These are phyloP conservation scores for Caenorhabditis latens DNA, from an alignment of 1,140 invertebrate species.

Conservation along the genomic window DNA sequence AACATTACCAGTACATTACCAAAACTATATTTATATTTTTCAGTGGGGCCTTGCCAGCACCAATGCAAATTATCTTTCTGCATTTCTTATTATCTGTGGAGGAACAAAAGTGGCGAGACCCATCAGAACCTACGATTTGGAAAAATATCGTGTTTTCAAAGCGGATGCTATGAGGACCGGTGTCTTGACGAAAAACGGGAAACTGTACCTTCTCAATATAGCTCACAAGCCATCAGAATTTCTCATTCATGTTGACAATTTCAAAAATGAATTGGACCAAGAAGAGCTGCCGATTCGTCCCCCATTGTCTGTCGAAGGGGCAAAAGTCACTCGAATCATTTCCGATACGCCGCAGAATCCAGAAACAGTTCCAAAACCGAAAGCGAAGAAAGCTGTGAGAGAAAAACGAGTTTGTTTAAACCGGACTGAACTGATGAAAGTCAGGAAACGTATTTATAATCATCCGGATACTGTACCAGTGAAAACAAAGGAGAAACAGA, in stretches of 20 bases:
- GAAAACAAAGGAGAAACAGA: neutral
- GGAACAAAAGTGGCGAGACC: neutral
- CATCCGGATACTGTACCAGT: neutral
- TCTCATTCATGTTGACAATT: neutral
- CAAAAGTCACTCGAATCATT: neutral
- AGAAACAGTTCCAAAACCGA: neutral
- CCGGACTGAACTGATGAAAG: neutral
- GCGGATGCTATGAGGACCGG: neutral
- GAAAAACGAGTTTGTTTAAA: neutral
- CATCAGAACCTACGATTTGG: neutral
- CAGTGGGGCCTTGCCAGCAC: neutral
- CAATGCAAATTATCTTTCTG: neutral
- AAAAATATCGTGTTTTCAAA: neutral
- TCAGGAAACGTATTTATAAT: neutral
- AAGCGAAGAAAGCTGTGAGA: neutral
- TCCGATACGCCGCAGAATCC: neutral
- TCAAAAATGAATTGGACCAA: neutral
- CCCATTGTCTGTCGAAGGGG: neutral
- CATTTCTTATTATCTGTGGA: neutral
- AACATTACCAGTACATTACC: too few species aligned
- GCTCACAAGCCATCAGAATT: neutral
- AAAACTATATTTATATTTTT: conserved; percentile 9
- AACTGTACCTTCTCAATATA: neutral
- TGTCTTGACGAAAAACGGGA: neutral
- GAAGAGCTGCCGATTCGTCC: neutral